Base-by-base conservation (phyloP, 2,113 vertebrate genomes). In the Oceanodroma tethys region DNA sequence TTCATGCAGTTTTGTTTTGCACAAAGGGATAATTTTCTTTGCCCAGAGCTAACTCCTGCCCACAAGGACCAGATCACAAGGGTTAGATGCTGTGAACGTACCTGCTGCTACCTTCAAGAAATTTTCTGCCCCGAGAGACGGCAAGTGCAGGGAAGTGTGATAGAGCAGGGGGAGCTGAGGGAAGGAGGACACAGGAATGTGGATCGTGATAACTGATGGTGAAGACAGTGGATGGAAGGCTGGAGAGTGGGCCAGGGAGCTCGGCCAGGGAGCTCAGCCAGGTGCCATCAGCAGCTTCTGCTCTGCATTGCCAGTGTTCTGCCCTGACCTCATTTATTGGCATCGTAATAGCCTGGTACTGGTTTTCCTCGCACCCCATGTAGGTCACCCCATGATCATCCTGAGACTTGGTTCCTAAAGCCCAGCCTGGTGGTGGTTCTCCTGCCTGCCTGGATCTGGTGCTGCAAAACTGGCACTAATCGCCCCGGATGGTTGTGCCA, bases 401-500 rank as follows among this genome's bases (percentile, higher is more conserved):
- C 73, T 8, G 11, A 47, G 47, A 16, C 43, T 63, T 40, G 5
- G 5, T 27, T 74, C 67, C 67, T 70, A 15, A 34, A 86, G 56
- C 50, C 38, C 50, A 91, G 16, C 52, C 60, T 47, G 25, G 7
- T 47, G 45, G 3, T 50, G 26, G 6, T 62, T 82, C 43, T 60
- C 53, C 58, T 62, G 36, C 72, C 67, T 60, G 21, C 60, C 38
- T 38, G 52, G 9, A 34, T 38, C 50, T 43, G n/a, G 26, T 45
- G 38, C 81, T 79, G 38, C 56, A 47, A 47, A 4, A 43, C 36
- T 18, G 29, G 15, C 52, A 2, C 38, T 59, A 1, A 42, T 36
- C 38, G 75, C 40, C 52, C 43, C 0, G 0, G 12, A 8, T 9
- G 67, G 12, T 10, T 59, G 26, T 65, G 32, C 73, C 38, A n/a